Evolutionary conservation across 1,140 invertebrate genomes (phyloP), one percentile per base, ranked within the genome.

Genomic region (Psix sp.): DNA sequence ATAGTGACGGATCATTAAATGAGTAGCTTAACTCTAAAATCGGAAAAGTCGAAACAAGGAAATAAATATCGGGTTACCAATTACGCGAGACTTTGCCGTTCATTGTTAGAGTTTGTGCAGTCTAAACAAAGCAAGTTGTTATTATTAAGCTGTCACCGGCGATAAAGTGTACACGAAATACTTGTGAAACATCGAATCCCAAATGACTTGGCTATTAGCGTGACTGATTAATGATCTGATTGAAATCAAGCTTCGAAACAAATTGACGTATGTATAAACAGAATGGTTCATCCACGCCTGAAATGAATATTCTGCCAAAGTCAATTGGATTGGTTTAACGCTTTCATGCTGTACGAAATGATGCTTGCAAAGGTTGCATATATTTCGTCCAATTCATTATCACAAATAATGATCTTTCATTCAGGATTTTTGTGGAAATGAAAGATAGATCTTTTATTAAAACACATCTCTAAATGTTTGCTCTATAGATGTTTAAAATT

Each of bases 191-290:
- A 48, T 72, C 45, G 59, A 40, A 72, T 72, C 59, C 52, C 59
- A 63, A 72, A 63, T 72, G 43, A 72, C 57, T 72, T 65, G 59
- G 14, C 51, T 72, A 72, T 62, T 63, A 65, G 46, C 51, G 52
- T 11, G 57, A 56, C 57, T 63, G 67, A 71, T 56, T 71, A 62
- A 63, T 72, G 68, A 63, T 54, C 43, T 65, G 59, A 72, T 72
- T 63, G 68, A 72, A 72, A 72, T 72, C 59, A 57, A 57, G 57
- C 49, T 63, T 54, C 49, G 68, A 63, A 72, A 57, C 51, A 63
- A 72, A 63, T 72, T 72, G 68, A 63, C 68, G 59, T 52, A 65
- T 63, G 59, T 57, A 57, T 65, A 72, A 72, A 72, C 56, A 63
- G 49, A 68, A 68, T 60, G 56, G 56, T 54, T 68, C 65, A 31